phyloP scores from a whole-genome alignment of 2,113 vertebrate genomes.

The Climacteris rufus region DNA sequence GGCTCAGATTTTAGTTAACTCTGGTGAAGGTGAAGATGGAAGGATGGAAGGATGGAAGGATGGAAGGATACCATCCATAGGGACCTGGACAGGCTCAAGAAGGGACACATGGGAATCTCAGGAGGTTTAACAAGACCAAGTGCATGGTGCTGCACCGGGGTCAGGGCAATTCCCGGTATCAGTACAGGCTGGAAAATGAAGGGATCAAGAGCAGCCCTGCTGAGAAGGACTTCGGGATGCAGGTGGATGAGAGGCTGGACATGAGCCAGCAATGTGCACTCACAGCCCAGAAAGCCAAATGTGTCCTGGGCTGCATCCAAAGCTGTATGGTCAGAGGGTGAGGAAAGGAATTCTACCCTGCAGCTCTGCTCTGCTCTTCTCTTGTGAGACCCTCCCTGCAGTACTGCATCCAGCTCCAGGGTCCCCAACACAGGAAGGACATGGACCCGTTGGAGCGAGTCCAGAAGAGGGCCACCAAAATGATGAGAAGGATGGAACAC shows the following conservation, averaged over 20 bases:
- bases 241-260: not conserved
- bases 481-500: not conserved
- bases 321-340: rapidly evolving
- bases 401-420: not conserved
- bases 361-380: not conserved
- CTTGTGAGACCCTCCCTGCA: not conserved
- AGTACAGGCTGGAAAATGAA: not conserved
- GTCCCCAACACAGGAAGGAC: not conserved
- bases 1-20: not conserved
- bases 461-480: not conserved
- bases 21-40: not conserved
- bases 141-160: not conserved
- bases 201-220: not conserved
- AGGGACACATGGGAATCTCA: not conserved
- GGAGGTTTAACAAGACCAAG: not conserved
- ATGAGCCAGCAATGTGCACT: not conserved
- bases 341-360: not conserved
- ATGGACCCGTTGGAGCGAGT: rapidly evolving
- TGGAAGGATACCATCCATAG: not conserved
- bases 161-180: rapidly evolving
- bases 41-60: not conserved
- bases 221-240: not conserved
- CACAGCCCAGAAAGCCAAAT: not conserved
- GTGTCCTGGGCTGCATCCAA: not conserved
- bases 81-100: not conserved